Evolutionary conservation across 1,140 invertebrate species (phyloP), one percentile per base, ranked within the genome.

Genomic region (Caenorhabditis latens): DNA sequence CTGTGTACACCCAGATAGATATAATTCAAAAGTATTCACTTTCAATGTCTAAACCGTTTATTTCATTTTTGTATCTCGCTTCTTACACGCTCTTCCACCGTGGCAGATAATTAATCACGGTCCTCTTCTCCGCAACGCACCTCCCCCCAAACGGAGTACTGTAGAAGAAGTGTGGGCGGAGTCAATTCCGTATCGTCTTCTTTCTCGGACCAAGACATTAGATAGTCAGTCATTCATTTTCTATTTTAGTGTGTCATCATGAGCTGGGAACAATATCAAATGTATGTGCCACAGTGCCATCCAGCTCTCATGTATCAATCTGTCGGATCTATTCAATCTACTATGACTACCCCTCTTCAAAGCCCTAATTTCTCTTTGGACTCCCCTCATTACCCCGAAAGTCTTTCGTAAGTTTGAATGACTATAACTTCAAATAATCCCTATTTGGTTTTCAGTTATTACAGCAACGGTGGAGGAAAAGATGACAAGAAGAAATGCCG

Each of bases 401-500:
- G 71, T 53, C 40, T 50, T 43, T 79, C 71, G 71, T 79, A 24
- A 79, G 71, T 79, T 79, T n/a, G 9, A 43, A 4, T 46, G 53
- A 6, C 53, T 79, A 11, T 5, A 21, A 24, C 0, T 19, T 9
- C 8, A 79, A 50, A 11, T 13, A 6, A 24, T 24, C 3, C 0
- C 8, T 24, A 79, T 46, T 50, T 1, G 19, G 19, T 32, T 19
- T 46, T 71, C 50, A 53, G 50, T 11, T 4, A n/a, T 71, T 71
- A 14, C 65, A 79, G 71, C 43, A 79, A 48, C n/a, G 71, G 46
- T 24, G 71, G 71, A n/a, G 71, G 71, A 79, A 79, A 79, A 24
- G 71, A 79, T 53, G 71, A 67, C 6, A 87, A 85, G 58, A 75
- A 85, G 43, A 82, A 85, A 58, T 86, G 61, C 61, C 86, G 86